Base-by-base conservation (phyloP, 2,888 invertebrate species). In the Ochropleura plecta region DNA sequence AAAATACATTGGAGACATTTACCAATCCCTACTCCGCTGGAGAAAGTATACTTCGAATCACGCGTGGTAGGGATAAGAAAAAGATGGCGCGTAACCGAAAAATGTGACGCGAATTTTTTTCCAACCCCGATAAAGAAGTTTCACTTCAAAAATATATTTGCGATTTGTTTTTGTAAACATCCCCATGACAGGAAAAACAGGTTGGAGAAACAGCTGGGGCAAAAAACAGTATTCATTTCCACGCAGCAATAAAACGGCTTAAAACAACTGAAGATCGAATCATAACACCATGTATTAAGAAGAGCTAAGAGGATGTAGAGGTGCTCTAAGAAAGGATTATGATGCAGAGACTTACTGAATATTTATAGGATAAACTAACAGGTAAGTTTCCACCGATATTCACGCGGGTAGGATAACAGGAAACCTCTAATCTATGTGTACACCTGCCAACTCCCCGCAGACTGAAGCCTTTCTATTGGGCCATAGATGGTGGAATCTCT, bases 361-460 rank as follows among this genome's bases (percentile, higher is more conserved):
- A 74, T 51, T n/a, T 59, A 76, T 40, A 49, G 7, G 53, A 60
- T 30, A 60, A 76, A 67, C 53, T 16, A 18, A 20, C 48, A 53
- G 14, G 0, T 1, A 48, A 20, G 16, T 68, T 40, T 42, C 44
- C 3, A 5, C 18, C 20, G 8, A 76, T 67, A 69, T 49, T 9
- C 12, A 63, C 16, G 3, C n/a, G 1, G 3, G 5, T 30, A 8
- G 30, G 16, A 20, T 14, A 9, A 5, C 42, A 62, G 20, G 1
- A 12, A 40, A 51, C 10, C 48, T 12, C 51, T 66, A 53, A 53
- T 9, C 53, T 53, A n/a, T 53, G 9, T 5, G 3, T 9, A 30
- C n/a, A n/a, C 8, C 55, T 14, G 2, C 55, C 6, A 20, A 55
- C 5, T 30, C 20, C 3, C 57, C 57, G 7, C 14, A 30, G 3